Evolutionary conservation across 1,140 invertebrate genomes (phyloP).

Genomic region (Phortica variegata): DNA sequence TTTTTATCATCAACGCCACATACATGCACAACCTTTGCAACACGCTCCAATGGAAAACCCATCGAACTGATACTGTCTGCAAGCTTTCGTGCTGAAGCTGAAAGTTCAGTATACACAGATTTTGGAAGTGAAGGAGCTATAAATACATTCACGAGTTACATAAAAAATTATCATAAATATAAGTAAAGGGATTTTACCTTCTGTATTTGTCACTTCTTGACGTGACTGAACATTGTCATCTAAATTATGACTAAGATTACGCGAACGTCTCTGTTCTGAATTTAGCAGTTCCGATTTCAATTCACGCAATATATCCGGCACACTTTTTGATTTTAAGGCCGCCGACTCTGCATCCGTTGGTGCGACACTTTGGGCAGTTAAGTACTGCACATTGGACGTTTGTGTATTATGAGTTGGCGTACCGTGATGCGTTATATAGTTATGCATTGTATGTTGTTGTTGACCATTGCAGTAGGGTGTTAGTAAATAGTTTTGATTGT

Average conservation of each 20-base stretch:
- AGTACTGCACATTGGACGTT: conserved; percentile 45
- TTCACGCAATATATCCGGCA: conserved; percentile 72
- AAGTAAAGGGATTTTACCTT: background rate
- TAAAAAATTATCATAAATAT: too few relatives aligned
- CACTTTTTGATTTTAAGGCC: conserved; percentile 62
- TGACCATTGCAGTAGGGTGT: background rate
- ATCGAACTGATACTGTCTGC: conserved; percentile 74
- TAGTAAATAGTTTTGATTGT: conserved; percentile 37
- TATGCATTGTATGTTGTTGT: conserved; percentile 13
- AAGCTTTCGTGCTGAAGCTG: conserved; percentile 64
- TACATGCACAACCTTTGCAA: conserved; percentile 71
- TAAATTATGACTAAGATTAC: conserved; percentile 48
- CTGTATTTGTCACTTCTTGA: conserved; percentile 4
- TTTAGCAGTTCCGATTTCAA: conserved; percentile 66
- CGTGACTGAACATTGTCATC: conserved; percentile 23
- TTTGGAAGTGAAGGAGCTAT: conserved; percentile 47
- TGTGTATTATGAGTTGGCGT: conserved; percentile 35
- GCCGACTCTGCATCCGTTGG: conserved; percentile 47
- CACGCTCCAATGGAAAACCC: conserved; percentile 80
- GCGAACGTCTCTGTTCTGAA: conserved; percentile 51
- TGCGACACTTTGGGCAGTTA: conserved; percentile 16
- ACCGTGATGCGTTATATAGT: conserved; percentile 16
- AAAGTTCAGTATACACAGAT: conserved; percentile 59
- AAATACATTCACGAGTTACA: too few relatives aligned
- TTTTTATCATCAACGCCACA: conserved; percentile 82